phyloP scores from a whole-genome alignment of 2,113 vertebrate species.

The Zeus faber region DNA sequence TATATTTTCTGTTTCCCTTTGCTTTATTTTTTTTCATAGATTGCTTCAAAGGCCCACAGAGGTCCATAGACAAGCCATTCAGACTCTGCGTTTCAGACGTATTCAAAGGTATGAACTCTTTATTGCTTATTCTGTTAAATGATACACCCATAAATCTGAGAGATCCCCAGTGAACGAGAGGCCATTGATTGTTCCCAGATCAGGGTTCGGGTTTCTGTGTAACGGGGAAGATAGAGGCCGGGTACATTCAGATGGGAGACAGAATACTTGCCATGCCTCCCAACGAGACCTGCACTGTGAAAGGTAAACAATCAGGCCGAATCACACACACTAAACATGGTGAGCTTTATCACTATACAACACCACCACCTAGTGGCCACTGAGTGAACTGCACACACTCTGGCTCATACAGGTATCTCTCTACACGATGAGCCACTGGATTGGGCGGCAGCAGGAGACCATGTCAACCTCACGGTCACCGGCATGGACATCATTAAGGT shows the following conservation, averaged over 20 bases:
- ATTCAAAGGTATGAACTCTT: conserved; percentile 89
- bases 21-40: conserved; percentile 68
- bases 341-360: too few species aligned
- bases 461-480: conserved; percentile 94
- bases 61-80: conserved; percentile 93
- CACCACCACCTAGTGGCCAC: conserved; percentile 55
- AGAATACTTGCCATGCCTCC: conserved; percentile 91
- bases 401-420: conserved; percentile 82
- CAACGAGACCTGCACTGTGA: conserved; percentile 95
- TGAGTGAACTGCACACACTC: conserved; percentile 33
- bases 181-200: conserved; percentile 74
- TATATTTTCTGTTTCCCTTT: conserved; percentile 3
- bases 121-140: not conserved
- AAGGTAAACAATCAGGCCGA: conserved; percentile 76
- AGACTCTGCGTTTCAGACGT: conserved; percentile 93
- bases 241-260: conserved; percentile 91
- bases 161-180: too few species aligned
- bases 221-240: conserved; percentile 96
- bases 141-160: too few species aligned
- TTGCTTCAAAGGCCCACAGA: conserved; percentile 88
- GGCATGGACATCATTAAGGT: conserved; percentile 99
- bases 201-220: conserved; percentile 98
- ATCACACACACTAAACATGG: not conserved
- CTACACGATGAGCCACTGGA: conserved; percentile 92
- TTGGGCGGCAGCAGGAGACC: conserved; percentile 97